A percentile compares a stretch with the other conserved stretches of the same genome.
phyloP scores from a whole-genome alignment of 2,113 vertebrate species.

The Hydropotes inermis region DNA sequence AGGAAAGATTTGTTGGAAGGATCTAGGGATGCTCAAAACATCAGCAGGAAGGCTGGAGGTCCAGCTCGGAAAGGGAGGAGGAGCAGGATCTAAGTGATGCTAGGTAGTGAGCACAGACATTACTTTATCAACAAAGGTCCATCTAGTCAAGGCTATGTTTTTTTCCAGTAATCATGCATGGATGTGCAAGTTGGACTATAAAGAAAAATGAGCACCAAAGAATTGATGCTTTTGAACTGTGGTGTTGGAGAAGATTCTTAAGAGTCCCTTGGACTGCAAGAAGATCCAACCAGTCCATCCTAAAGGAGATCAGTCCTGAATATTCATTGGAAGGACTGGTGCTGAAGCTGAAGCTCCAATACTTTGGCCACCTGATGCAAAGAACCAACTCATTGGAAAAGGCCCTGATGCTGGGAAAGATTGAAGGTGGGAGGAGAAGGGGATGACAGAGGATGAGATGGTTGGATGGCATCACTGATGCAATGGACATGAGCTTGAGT shows the following conservation, averaged over 20 bases:
- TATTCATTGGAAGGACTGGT: background rate
- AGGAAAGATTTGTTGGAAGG: background rate
- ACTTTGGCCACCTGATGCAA: background rate
- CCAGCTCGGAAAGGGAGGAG: background rate
- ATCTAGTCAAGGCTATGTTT: background rate
- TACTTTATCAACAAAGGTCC: background rate
- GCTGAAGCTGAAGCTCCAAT: background rate
- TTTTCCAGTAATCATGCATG: background rate
- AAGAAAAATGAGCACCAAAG: background rate
- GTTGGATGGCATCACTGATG: background rate
- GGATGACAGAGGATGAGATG: background rate
- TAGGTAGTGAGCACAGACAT: background rate
- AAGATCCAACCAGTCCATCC: background rate
- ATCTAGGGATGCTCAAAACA: background rate
- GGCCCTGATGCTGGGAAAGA: background rate
- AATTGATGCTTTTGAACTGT: background rate
- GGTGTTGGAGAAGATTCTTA: background rate
- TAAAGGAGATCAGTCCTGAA: background rate
- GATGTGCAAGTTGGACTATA: background rate
- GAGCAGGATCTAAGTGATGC: background rate
- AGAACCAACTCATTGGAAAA: background rate
- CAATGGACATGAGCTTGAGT: background rate
- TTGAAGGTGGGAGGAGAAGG: background rate
- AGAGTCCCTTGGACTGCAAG: background rate
- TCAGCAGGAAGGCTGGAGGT: background rate